A percentile compares a stretch with the other conserved stretches of the same genome.
phyloP scores from a whole-genome alignment of 2,113 vertebrate species.

The Stomatorhinus ivindoensis region DNA sequence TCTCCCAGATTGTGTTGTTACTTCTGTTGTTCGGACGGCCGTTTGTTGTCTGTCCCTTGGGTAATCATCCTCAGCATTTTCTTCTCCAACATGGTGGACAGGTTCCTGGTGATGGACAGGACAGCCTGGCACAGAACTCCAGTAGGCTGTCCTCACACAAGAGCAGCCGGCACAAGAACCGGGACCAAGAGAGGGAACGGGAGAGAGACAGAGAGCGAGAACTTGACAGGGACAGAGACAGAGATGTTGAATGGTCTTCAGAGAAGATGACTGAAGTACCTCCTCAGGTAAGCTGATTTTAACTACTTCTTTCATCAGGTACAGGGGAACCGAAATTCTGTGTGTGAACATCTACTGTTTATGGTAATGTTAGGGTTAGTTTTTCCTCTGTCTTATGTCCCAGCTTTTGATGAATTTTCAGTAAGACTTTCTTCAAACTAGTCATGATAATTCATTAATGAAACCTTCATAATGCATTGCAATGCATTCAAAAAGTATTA shows the following conservation, averaged over 20 bases:
- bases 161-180: constrained; percentile 71
- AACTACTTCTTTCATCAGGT: not conserved
- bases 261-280: constrained; percentile 85
- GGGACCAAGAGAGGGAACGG: constrained; percentile 56
- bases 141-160: constrained; percentile 77
- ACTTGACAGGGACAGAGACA: constrained; percentile 50
- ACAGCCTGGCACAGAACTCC: constrained; percentile 83
- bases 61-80: not conserved
- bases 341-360: not conserved
- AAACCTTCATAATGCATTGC: not conserved
- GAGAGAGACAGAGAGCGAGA: constrained; percentile 56
- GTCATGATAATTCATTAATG: not conserved
- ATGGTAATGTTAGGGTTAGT: not conserved
- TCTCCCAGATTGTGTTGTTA: not conserved
- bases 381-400: not conserved
- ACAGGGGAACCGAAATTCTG: not conserved
- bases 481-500: not conserved
- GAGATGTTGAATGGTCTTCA: constrained; percentile 79
- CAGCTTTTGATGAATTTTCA: not conserved
- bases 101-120: constrained; percentile 80
- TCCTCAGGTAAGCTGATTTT: constrained; percentile 42
- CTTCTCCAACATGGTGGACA: constrained; percentile 37
- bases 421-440: not conserved
- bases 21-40: not conserved
- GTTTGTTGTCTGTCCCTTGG: not conserved